A percentile compares a stretch with the other conserved stretches of the same genome.
phyloP scores from a whole-genome alignment of 2,113 vertebrate genomes.

The Nymphicus hollandicus region DNA sequence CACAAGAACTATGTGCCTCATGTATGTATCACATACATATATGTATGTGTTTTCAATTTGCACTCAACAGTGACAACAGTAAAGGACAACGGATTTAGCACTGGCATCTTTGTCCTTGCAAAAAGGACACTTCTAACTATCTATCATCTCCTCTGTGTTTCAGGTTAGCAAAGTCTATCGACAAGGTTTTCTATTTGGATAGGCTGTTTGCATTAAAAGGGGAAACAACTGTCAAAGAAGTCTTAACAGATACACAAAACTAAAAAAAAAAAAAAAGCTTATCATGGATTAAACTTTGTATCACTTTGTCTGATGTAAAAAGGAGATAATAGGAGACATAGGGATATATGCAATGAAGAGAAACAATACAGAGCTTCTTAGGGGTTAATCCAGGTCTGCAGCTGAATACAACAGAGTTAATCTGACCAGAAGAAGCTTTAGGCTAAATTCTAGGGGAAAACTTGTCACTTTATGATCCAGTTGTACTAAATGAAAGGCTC shows the following conservation, averaged over 20 bases:
- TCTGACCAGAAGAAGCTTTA: conserved; percentile 66
- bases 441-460: conserved; percentile 66
- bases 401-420: conserved; percentile 72
- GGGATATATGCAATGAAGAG: conserved; percentile 75
- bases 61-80: not conserved
- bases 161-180: conserved; percentile 53
- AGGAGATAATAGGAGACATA: conserved; percentile 72
- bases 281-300: conserved; percentile 65
- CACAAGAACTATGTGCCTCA: not conserved
- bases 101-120: not conserved
- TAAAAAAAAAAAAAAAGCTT: conserved; percentile 46
- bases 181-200: conserved; percentile 67
- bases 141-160: not conserved
- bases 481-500: conserved; percentile 65
- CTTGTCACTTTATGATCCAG: conserved; percentile 76
- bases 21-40: not conserved
- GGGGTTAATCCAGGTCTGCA: conserved; percentile 74
- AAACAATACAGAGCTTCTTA: conserved; percentile 70
- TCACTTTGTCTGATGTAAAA: conserved; percentile 69
- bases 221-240: conserved; percentile 62
- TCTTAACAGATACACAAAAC: conserved; percentile 49
- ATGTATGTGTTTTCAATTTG: not conserved
- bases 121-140: not conserved
- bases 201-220: conserved; percentile 70
- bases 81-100: not conserved